A percentile compares a stretch with the other conserved stretches of the same genome.
Conservation (phyloP, 2,113 vertebrate genomes). For the Gorsachius goisagi region DNA sequence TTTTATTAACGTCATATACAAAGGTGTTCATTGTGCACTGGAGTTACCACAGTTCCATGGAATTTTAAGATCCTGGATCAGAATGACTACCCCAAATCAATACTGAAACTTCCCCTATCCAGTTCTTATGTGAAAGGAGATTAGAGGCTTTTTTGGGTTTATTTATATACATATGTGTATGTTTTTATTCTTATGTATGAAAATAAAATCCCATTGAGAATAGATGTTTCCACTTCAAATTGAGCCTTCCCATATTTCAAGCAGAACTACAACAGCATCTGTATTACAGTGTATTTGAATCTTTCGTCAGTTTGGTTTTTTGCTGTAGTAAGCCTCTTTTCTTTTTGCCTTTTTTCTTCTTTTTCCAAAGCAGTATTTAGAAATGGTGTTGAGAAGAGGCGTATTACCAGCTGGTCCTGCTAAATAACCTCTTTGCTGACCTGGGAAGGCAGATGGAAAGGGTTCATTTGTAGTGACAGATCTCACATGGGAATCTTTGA, state of each 20-base stretch:
- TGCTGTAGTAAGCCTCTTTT: background rate
- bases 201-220: background rate
- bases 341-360: background rate
- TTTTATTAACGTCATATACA: background rate
- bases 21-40: background rate
- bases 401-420: constrained; percentile 67
- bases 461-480: constrained; percentile 71
- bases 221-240: background rate
- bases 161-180: background rate
- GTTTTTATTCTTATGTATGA: background rate
- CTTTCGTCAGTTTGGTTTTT: background rate
- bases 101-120: background rate
- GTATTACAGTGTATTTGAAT: background rate
- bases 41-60: background rate
- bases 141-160: background rate
- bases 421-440: constrained; percentile 72
- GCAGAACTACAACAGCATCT: background rate
- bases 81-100: background rate
- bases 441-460: constrained; percentile 74
- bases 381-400: constrained; percentile 52
- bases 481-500: constrained; percentile 67
- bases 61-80: background rate
- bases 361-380: constrained; percentile 28
- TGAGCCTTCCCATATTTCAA: background rate
- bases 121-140: background rate